These are phyloP conservation scores for Mythimna albipuncta DNA, from an alignment of 2,888 invertebrate species.

Conservation along the genomic window DNA sequence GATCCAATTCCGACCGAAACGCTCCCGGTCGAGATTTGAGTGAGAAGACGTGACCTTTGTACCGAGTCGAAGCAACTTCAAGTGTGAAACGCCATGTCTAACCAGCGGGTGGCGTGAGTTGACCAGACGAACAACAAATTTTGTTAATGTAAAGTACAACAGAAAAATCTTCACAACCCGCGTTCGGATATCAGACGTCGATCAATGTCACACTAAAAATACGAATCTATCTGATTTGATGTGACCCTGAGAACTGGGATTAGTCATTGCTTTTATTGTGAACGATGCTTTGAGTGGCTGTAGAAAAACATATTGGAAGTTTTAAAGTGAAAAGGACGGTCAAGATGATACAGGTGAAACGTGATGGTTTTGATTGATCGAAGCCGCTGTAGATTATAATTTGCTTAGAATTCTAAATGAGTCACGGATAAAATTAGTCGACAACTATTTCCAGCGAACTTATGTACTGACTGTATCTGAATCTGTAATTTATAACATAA, in stretches of 20 bases:
- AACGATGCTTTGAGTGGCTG: conserved; percentile 65
- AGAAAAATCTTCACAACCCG: conserved; percentile 74
- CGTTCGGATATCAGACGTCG: conserved; percentile 86
- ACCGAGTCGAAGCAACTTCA: conserved; percentile 79
- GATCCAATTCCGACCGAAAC: conserved; percentile 87
- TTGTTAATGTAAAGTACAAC: conserved; percentile 73
- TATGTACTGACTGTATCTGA: conserved; percentile 14
- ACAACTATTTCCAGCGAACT: conserved; percentile 31
- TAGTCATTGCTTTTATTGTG: conserved; percentile 84
- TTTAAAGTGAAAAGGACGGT: conserved; percentile 53
- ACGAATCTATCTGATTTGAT: conserved; percentile 78
- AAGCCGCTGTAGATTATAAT: conserved; percentile 42
- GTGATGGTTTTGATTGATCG: conserved; percentile 57
- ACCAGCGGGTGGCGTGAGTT: conserved; percentile 86
- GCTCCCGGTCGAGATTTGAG: conserved; percentile 88
- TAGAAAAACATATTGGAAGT: conserved; percentile 67
- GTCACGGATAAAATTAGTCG: conserved; percentile 40
- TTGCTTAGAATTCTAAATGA: conserved; percentile 38
- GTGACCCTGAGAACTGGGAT: conserved; percentile 77
- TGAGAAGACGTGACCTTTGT: conserved; percentile 89
- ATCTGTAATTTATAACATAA: conserved; percentile 49
- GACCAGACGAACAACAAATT: conserved; percentile 77
- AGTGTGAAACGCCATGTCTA: conserved; percentile 88
- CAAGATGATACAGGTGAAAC: conserved; percentile 43
- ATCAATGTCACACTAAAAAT: conserved; percentile 84